Conservation (phyloP, 2,113 vertebrate species). For the Paramisgurnus dabryanus region DNA sequence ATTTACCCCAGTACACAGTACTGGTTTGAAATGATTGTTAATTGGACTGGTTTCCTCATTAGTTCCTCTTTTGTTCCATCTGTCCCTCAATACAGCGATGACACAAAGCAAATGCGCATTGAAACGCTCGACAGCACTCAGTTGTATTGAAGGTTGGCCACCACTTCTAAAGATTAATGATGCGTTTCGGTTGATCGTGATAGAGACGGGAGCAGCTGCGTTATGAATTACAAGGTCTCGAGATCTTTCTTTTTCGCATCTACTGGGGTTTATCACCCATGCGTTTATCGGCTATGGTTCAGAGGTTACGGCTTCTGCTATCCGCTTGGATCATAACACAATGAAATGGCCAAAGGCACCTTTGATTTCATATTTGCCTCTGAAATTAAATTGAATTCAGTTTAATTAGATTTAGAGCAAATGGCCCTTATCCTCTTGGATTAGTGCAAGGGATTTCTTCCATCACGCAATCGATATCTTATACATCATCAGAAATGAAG, state of each 20-base stretch:
- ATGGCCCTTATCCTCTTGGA: slow-evolving; percentile 16
- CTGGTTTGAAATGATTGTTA: slow-evolving; percentile 9
- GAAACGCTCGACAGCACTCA: not conserved
- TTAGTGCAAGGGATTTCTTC: slow-evolving; percentile 65
- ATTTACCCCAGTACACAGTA: slow-evolving; percentile 21
- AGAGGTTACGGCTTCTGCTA: slow-evolving; percentile 19
- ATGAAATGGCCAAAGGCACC: not conserved
- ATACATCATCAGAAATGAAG: slow-evolving; percentile 56
- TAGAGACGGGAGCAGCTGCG: slow-evolving; percentile 34
- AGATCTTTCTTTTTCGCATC: slow-evolving; percentile 3
- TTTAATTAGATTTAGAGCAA: slow-evolving; percentile 49
- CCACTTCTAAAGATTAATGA: slow-evolving; percentile 57
- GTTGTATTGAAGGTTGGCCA: not conserved
- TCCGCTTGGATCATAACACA: slow-evolving; percentile 25
- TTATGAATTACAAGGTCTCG: slow-evolving; percentile 38
- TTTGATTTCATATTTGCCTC: slow-evolving; percentile 1
- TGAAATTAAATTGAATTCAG: slow-evolving; percentile 42
- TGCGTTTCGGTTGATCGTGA: slow-evolving; percentile 56
- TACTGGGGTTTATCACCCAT: not conserved
- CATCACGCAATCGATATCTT: slow-evolving; percentile 69
- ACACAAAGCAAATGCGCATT: slow-evolving; percentile 19
- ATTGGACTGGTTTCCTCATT: slow-evolving; percentile 26
- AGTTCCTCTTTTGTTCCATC: slow-evolving; percentile 28
- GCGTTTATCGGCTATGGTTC: slow-evolving; percentile 41
- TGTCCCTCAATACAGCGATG: not conserved